Evolutionary conservation across 2,888 invertebrate species (phyloP).

Genomic region (Pheosia tremula): DNA sequence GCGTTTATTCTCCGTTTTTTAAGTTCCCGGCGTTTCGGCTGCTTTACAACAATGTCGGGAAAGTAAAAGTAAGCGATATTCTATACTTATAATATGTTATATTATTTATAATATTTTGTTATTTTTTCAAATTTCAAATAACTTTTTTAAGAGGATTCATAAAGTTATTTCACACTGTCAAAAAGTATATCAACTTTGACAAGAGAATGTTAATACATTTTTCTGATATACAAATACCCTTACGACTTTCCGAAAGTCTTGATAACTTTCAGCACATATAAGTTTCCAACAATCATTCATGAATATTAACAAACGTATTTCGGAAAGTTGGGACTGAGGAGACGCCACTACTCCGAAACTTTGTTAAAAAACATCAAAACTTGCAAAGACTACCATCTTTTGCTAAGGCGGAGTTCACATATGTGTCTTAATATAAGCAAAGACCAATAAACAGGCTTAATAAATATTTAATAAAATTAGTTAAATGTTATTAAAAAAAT

Average conservation of each 20-base stretch:
- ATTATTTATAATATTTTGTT: too few species aligned
- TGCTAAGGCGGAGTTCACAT: slow-evolving; percentile 9
- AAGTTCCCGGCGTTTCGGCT: too few species aligned
- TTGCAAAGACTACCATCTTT: slow-evolving; percentile 9
- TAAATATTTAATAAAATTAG: too few species aligned
- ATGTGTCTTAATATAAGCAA: not conserved
- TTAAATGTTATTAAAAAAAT: too few species aligned
- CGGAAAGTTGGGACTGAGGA: not conserved
- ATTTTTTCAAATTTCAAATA: too few species aligned
- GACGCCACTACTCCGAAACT: slow-evolving; percentile 7
- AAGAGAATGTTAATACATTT: not conserved
- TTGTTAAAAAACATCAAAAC: slow-evolving; percentile 13
- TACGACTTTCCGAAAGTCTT: slow-evolving; percentile 1
- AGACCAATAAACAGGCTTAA: too few species aligned
- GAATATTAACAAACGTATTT: slow-evolving; percentile 8
- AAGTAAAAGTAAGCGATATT: too few species aligned
- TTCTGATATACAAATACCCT: slow-evolving; percentile 1
- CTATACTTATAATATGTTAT: too few species aligned
- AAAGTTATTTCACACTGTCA: not conserved
- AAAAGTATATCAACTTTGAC: not conserved
- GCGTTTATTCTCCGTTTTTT: too few species aligned
- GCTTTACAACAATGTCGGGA: too few species aligned
- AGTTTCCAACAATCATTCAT: slow-evolving; percentile 7
- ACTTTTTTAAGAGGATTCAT: too few species aligned
- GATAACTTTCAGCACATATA: slow-evolving; percentile 3